Conservation (phyloP, 2,888 invertebrate genomes). For the Lasioglossum figueresi region DNA sequence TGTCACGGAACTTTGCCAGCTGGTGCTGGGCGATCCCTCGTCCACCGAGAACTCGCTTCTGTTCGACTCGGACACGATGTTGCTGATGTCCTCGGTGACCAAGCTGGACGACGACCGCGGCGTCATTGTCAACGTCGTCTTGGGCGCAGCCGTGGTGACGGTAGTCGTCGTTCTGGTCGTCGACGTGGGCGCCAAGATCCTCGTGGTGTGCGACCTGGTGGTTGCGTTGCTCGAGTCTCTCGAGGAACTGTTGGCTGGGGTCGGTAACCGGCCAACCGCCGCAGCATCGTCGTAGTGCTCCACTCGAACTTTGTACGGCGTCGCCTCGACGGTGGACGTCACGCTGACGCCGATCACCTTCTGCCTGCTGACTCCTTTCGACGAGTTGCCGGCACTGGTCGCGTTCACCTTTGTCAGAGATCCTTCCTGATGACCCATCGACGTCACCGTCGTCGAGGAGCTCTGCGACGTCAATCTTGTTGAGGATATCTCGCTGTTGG, state of each 20-base stretch:
- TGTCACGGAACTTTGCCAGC: conserved; percentile 77
- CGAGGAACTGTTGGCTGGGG: conserved; percentile 45
- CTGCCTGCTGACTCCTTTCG: conserved; percentile 59
- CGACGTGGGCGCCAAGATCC: conserved; percentile 49
- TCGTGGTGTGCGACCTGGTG: conserved; percentile 52
- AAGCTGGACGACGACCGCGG: conserved; percentile 74
- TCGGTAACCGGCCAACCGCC: conserved; percentile 68
- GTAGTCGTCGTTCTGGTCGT: conserved; percentile 60
- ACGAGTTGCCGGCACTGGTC: conserved; percentile 30
- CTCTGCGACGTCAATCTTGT: conserved; percentile 65
- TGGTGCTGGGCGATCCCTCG: conserved; percentile 86
- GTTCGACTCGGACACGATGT: conserved; percentile 85
- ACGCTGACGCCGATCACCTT: conserved; percentile 85
- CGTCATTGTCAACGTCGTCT: conserved; percentile 67
- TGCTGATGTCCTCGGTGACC: conserved; percentile 83
- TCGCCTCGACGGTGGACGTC: conserved; percentile 87
- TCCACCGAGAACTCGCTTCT: conserved; percentile 87
- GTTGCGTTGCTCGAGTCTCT: conserved; percentile 58
- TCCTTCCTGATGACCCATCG: conserved; percentile 29
- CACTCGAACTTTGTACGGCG: conserved; percentile 84
- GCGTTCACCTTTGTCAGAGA: conserved; percentile 57
- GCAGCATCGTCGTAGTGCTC: conserved; percentile 79
- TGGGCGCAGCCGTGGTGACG: conserved; percentile 61
- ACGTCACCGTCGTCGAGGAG: conserved; percentile 38
- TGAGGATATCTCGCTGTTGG: conserved; percentile 68